Evolutionary conservation across 2,113 vertebrate species (phyloP).

Genomic region (Galemys pyrenaicus): DNA sequence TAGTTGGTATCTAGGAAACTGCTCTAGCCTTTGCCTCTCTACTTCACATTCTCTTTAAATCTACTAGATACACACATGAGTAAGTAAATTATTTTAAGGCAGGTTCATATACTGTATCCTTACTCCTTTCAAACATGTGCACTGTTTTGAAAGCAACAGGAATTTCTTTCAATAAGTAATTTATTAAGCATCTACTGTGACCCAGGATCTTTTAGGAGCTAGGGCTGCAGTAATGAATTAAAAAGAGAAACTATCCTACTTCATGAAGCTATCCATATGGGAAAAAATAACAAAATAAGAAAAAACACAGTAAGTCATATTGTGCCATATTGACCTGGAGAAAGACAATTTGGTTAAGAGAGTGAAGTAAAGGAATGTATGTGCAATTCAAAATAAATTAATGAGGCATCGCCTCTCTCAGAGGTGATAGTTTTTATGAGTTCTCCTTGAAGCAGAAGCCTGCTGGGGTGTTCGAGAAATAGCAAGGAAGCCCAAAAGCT

Average conservation of each 20-base stretch:
- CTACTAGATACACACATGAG: background rate
- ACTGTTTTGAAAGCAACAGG: background rate
- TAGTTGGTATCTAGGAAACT: background rate
- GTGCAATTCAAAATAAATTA: background rate
- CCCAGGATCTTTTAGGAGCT: background rate
- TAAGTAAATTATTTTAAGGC: background rate
- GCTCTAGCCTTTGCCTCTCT: background rate
- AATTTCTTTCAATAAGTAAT: background rate
- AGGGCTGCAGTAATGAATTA: background rate
- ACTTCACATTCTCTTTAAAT: background rate
- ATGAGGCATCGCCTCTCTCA: background rate
- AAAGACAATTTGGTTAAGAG: background rate
- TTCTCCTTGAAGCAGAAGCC: background rate
- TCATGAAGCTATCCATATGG: background rate
- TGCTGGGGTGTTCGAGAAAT: background rate
- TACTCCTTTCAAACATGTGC: background rate
- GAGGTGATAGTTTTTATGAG: background rate
- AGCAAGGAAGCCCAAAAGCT: background rate
- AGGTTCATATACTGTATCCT: no score
- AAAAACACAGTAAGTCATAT: background rate
- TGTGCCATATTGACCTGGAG: background rate
- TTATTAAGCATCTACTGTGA: background rate
- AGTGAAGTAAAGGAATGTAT: background rate
- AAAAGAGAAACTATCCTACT: background rate
- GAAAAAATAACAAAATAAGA: background rate